These are phyloP conservation scores for Xerus inauris DNA, from an alignment of 2,113 vertebrate genomes.

Conservation along the genomic window DNA sequence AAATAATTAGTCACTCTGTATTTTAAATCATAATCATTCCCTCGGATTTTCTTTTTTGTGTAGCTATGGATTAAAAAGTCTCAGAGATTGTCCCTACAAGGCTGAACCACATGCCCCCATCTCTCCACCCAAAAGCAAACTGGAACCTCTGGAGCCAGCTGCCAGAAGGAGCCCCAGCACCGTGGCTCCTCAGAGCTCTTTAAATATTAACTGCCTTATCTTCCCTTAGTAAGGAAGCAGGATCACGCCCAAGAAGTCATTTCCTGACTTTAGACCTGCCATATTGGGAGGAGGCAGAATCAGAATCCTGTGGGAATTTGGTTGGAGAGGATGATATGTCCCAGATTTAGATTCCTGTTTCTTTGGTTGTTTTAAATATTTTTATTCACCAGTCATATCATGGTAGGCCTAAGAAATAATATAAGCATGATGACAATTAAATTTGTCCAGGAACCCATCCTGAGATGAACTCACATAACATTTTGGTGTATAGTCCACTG, in stretches of 20 bases:
- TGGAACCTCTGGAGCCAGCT: background rate
- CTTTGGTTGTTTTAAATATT: background rate
- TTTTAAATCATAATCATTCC: background rate
- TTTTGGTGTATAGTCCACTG: background rate
- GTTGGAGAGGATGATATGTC: background rate
- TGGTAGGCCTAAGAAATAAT: background rate
- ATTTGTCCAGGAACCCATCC: background rate
- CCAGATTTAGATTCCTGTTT: background rate
- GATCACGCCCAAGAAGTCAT: background rate
- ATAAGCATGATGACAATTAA: background rate
- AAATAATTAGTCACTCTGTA: background rate
- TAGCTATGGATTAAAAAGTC: background rate
- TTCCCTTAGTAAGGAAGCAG: background rate
- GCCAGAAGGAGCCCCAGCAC: no score
- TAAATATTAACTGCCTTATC: background rate
- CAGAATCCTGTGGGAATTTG: background rate
- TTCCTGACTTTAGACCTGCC: background rate
- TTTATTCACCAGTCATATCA: background rate
- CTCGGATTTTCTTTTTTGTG: background rate
- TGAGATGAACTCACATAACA: background rate
- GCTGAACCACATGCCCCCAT: rapidly evolving
- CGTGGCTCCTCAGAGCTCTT: background rate
- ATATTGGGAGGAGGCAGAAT: background rate
- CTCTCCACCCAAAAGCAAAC: background rate
- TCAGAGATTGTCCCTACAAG: background rate